phyloP scores from a whole-genome alignment of 2,113 vertebrate species.

The Choloepus hoffmanni region DNA sequence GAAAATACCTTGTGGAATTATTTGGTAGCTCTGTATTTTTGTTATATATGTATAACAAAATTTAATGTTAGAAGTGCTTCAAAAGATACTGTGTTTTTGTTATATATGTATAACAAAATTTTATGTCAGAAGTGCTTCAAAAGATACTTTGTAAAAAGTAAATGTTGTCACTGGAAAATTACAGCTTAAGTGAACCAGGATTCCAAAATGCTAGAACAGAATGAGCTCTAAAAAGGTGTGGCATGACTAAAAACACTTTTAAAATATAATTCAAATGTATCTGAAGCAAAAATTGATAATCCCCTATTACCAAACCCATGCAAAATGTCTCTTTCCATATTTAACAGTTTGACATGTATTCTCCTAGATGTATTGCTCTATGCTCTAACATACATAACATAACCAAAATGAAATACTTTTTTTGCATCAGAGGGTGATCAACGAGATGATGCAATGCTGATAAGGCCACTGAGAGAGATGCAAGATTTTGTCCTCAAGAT shows the following conservation, averaged over 20 bases:
- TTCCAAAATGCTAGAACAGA: not conserved
- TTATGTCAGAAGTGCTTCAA: not conserved
- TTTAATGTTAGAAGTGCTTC: not conserved
- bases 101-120: not conserved
- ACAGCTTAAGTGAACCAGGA: not conserved
- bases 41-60: not conserved
- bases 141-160: not conserved
- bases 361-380: not conserved
- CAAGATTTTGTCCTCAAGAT: not conserved
- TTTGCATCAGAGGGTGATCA: not conserved
- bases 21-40: not conserved
- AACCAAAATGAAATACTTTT: not conserved
- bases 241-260: not conserved
- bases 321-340: not conserved
- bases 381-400: not conserved
- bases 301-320: accelerated
- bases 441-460: not conserved
- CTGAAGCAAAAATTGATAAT: not conserved
- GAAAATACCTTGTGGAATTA: conserved; percentile 1
- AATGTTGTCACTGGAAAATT: not conserved
- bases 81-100: not conserved
- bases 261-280: not conserved
- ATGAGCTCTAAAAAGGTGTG: not conserved
- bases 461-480: not conserved
- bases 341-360: not conserved